Percentiles rank a stretch among this genome's conserved stretches.
Evolutionary conservation across 2,888 invertebrate species (phyloP).

Genomic region (Erynnis tages): DNA sequence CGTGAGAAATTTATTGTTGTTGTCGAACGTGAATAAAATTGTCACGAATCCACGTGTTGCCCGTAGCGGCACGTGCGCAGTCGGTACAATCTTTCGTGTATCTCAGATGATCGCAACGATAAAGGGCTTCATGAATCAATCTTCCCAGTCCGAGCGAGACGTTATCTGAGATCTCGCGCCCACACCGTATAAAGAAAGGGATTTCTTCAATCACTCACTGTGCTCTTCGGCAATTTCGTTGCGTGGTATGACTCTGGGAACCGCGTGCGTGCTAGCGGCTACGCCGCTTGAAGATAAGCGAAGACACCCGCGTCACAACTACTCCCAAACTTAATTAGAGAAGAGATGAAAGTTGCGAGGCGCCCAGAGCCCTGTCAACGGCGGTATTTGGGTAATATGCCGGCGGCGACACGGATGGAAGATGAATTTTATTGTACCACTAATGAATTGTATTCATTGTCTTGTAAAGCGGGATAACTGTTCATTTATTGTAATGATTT

Average conservation of each 20-base stretch:
- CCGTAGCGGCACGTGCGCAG: conserved; percentile 58
- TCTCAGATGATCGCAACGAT: conserved; percentile 65
- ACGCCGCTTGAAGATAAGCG: conserved; percentile 41
- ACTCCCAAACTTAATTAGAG: conserved; percentile 59
- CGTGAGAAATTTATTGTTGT: conserved; percentile 65
- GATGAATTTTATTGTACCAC: conserved; percentile 55
- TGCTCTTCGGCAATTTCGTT: conserved; percentile 3
- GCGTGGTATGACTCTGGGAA: conserved; percentile 16
- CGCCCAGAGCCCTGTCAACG: conserved; percentile 49
- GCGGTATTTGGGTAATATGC: conserved; percentile 51
- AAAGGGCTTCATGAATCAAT: conserved; percentile 72
- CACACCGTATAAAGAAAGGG: conserved; percentile 51
- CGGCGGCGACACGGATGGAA: conserved; percentile 42
- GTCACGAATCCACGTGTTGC: conserved; percentile 50
- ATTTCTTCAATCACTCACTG: conserved; percentile 49
- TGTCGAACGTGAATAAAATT: conserved; percentile 56
- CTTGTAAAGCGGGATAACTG: conserved; percentile 60
- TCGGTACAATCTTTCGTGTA: conserved; percentile 54
- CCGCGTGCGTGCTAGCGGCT: conserved; percentile 30
- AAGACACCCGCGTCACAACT: conserved; percentile 46
- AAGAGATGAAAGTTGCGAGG: conserved; percentile 50
- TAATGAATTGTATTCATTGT: conserved; percentile 69
- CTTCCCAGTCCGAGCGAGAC: conserved; percentile 59
- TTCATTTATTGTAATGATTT: conserved; percentile 58
- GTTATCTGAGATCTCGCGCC: conserved; percentile 67